These are phyloP conservation scores for Sandelia bainsii DNA, from an alignment of 2,797 vertebrate genomes.

Conservation along the genomic window DNA sequence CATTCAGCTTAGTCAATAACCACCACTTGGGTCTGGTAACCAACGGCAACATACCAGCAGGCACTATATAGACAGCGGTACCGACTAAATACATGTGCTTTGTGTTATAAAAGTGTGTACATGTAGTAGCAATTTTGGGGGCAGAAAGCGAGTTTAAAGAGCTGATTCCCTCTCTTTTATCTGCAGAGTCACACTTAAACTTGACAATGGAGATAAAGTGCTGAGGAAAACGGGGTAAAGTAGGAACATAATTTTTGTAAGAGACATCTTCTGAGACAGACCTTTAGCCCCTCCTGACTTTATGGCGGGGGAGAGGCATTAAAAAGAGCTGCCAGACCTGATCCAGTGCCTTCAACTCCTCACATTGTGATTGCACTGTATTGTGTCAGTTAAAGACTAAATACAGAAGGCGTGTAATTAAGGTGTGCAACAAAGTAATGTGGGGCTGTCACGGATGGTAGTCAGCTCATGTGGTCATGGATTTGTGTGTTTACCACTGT, in stretches of 20 bases:
- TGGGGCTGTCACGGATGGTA: no score
- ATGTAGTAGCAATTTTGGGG: not conserved
- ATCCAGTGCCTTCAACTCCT: slow-evolving; percentile 7
- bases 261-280: slow-evolving; percentile 1
- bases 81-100: not conserved
- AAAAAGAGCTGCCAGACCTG: slow-evolving; percentile 4
- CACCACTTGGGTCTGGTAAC: not conserved
- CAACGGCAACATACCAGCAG: not conserved
- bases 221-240: not conserved
- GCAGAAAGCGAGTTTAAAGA: not conserved
- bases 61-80: slow-evolving; percentile 3
- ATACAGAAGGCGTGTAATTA: not conserved
- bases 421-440: no score
- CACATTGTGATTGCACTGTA: slow-evolving; percentile 19
- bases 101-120: not conserved
- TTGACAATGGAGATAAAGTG: slow-evolving; percentile 8
- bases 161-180: slow-evolving; percentile 1
- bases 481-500: no score
- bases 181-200: not conserved
- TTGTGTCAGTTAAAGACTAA: slow-evolving; percentile 3
- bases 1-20: not conserved
- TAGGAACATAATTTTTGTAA: not conserved
- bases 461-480: no score
- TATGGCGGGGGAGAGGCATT: not conserved
- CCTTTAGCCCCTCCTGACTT: slow-evolving; percentile 11